These are phyloP conservation scores for Trinorchestia longiramus DNA, from an alignment of 1,140 invertebrate species.

Conservation along the genomic window DNA sequence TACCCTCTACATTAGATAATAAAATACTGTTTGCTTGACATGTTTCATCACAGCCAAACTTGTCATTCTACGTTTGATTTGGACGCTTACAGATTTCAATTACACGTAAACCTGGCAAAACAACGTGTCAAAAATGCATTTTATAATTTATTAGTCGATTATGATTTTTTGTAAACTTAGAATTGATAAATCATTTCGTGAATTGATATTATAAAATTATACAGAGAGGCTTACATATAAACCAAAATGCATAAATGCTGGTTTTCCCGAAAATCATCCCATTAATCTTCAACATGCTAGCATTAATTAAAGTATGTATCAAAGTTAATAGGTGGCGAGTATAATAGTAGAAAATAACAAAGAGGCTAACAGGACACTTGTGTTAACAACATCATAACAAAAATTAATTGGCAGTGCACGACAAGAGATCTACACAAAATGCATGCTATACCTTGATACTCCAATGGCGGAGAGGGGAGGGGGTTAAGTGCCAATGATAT, in stretches of 20 bases:
- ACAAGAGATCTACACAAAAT: no score
- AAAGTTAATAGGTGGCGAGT: not conserved
- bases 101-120: no score
- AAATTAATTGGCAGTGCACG: no score
- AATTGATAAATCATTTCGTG: not conserved
- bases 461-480: no score
- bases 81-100: no score
- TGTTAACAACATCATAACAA: no score
- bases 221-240: not conserved
- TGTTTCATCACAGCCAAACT: not conserved
- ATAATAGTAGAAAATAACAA: not conserved
- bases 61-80: not conserved
- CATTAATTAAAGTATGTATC: not conserved
- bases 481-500: no score
- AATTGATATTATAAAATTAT: not conserved
- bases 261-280: not conserved
- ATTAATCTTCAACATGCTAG: not conserved
- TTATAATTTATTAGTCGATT: no score
- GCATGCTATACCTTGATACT: no score
- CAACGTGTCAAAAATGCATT: no score
- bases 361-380: not conserved
- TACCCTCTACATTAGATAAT: not conserved
- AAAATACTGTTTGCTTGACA: not conserved
- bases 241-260: not conserved
- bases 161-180: no score